Percentiles rank a stretch among this genome's conserved stretches.
These are phyloP conservation scores for Sebastes nivosus DNA, from an alignment of 2,797 vertebrate species.

Conservation along the genomic window DNA sequence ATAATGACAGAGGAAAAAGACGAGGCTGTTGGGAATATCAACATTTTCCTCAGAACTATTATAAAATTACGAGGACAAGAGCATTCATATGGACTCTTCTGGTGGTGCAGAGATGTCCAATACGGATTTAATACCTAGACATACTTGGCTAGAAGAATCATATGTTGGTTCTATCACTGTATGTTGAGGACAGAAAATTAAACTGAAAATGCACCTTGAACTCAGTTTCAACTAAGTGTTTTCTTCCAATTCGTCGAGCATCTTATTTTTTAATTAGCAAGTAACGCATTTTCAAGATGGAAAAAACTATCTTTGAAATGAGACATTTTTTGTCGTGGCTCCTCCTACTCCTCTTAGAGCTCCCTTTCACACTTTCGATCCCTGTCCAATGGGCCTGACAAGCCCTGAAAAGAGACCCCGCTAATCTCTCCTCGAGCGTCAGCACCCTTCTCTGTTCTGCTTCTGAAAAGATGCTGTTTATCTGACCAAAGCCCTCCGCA, in stretches of 20 bases:
- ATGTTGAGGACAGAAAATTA: neutral
- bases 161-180: neutral
- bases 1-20: too few species aligned
- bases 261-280: neutral
- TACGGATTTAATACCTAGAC: neutral
- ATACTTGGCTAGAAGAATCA: neutral
- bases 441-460: constrained; percentile 72
- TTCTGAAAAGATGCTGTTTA: constrained; percentile 77
- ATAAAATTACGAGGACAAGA: too few species aligned
- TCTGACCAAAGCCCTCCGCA: constrained; percentile 74
- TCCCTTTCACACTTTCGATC: constrained; percentile 58
- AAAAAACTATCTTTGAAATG: constrained; percentile 18
- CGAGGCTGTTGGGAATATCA: too few species aligned
- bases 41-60: too few species aligned
- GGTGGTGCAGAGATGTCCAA: too few species aligned
- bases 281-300: constrained; percentile 3
- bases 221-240: neutral
- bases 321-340: constrained; percentile 9
- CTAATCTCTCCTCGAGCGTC: constrained; percentile 79
- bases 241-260: neutral
- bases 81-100: too few species aligned
- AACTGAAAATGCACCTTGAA: neutral
- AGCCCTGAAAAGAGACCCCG: constrained; percentile 67
- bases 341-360: constrained; percentile 28
- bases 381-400: constrained; percentile 67